Percentiles rank a stretch among this genome's conserved stretches.
These are phyloP conservation scores for Diaprepes abbreviatus DNA, from an alignment of 2,888 invertebrate species.

Conservation along the genomic window DNA sequence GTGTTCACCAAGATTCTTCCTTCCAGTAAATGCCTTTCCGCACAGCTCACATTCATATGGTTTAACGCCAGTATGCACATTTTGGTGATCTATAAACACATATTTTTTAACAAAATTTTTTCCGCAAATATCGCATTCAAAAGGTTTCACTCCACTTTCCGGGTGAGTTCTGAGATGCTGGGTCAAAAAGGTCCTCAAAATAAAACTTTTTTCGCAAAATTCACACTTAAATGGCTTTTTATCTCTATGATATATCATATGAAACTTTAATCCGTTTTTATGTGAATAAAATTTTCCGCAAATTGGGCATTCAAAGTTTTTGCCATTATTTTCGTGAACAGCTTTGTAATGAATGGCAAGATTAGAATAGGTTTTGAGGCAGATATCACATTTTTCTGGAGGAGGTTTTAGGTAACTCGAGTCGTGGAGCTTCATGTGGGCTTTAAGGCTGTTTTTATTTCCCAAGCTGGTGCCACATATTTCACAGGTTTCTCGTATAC, in stretches of 20 bases:
- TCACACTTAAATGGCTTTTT: constrained; percentile 63
- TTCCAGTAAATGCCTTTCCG: constrained; percentile 71
- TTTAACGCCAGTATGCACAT: constrained; percentile 74
- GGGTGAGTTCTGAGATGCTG: constrained; percentile 30
- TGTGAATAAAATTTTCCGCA: constrained; percentile 59
- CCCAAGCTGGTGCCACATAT: constrained; percentile 4
- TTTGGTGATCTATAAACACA: constrained; percentile 72
- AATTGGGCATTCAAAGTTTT: constrained; percentile 50
- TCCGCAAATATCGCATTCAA: constrained; percentile 65
- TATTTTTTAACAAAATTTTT: constrained; percentile 73
- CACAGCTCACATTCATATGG: constrained; percentile 74
- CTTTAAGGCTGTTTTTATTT: constrained; percentile 1
- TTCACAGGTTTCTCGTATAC: constrained; percentile 6
- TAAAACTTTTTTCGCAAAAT: constrained; percentile 53
- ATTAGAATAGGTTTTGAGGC: constrained; percentile 5
- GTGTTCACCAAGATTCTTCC: constrained; percentile 3
- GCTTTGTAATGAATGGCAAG: background rate
- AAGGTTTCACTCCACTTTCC: constrained; percentile 60
- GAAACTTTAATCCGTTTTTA: constrained; percentile 66
- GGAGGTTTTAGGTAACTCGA: constrained; percentile 6
- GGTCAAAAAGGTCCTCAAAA: constrained; percentile 57
- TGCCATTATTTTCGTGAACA: background rate
- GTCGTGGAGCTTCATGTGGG: constrained; percentile 25
- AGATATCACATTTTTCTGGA: constrained; percentile 8
- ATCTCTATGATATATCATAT: constrained; percentile 48